A percentile compares a stretch with the other conserved stretches of the same genome.
Evolutionary conservation across 2,888 invertebrate species (phyloP).

Genomic region (Drosophila bunnanda): DNA sequence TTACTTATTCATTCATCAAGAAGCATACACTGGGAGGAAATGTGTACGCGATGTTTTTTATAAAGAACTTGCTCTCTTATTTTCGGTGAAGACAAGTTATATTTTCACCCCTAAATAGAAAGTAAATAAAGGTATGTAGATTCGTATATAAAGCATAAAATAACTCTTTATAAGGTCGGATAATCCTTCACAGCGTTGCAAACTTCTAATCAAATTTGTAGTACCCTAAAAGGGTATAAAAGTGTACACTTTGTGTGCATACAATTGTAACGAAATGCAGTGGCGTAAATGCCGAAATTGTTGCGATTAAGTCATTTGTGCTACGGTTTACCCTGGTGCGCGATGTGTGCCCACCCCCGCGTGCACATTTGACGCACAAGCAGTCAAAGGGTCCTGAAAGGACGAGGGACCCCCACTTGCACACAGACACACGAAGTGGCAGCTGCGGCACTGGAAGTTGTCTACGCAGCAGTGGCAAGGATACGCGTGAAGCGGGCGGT

Average conservation of each 20-base stretch:
- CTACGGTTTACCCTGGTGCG: constrained; percentile 56
- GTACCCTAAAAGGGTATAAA: not conserved
- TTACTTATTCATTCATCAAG: constrained; percentile 71
- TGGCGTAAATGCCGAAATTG: constrained; percentile 27
- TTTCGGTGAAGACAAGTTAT: no score
- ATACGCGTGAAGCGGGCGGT: constrained; percentile 2
- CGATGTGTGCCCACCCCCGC: constrained; percentile 55
- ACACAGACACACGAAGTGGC: constrained; percentile 41
- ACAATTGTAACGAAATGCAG: not conserved
- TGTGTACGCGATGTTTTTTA: no score
- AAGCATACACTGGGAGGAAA: constrained; percentile 40
- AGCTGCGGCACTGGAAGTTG: constrained; percentile 67
- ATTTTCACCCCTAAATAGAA: no score
- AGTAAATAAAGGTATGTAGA: no score
- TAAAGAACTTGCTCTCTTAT: no score
- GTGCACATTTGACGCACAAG: constrained; percentile 31
- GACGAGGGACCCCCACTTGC: constrained; percentile 49
- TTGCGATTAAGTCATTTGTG: constrained; percentile 67
- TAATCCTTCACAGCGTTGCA: no score
- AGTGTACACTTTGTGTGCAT: not conserved
- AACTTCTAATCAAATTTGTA: not conserved
- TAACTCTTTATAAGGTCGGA: no score
- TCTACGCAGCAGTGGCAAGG: constrained; percentile 65
- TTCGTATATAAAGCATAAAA: no score
- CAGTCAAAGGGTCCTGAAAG: constrained; percentile 9